Conservation (phyloP, 2,113 vertebrate species). For the Salvator merianae region DNA sequence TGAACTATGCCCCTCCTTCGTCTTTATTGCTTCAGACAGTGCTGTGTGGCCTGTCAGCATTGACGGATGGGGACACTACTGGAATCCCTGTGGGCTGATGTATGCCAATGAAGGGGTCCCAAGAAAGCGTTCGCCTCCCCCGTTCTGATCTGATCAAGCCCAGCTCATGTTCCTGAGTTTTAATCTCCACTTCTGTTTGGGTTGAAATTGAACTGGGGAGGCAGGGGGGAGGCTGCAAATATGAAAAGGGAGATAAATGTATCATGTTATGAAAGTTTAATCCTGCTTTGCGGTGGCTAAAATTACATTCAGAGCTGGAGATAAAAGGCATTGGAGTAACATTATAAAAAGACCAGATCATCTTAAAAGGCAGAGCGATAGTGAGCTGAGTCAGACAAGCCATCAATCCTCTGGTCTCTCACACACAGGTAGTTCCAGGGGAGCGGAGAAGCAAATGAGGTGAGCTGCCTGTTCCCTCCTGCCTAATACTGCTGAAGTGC, state of each 20-base stretch:
- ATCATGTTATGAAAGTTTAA: conserved; percentile 70
- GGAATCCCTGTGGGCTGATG: conserved; percentile 14
- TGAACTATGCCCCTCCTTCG: conserved; percentile 19
- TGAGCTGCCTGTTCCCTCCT: neutral
- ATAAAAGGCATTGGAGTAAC: conserved; percentile 64
- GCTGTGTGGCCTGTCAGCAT: neutral
- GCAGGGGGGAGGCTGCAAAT: conserved; percentile 14
- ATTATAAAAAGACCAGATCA: conserved; percentile 50
- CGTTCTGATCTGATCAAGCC: conserved; percentile 5
- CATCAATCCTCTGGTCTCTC: neutral
- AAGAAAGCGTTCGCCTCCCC: conserved; percentile 36
- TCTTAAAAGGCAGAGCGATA: conserved; percentile 43
- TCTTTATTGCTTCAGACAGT: neutral
- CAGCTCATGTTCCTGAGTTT: conserved; percentile 28
- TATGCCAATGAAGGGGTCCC: conserved; percentile 5
- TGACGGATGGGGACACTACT: neutral
- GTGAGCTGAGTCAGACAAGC: neutral
- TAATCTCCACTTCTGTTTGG: conserved; percentile 53
- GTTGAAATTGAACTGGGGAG: conserved; percentile 38
- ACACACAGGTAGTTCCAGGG: neutral
- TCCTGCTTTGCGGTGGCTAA: conserved; percentile 72
- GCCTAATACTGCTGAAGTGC: too few species aligned
- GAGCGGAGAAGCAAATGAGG: conserved; percentile 1
- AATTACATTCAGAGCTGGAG: conserved; percentile 64
- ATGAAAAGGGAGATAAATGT: conserved; percentile 69